A percentile compares a stretch with the other conserved stretches of the same genome.
Conservation (phyloP, 2,888 invertebrate genomes). For the Drosophila siamana region DNA sequence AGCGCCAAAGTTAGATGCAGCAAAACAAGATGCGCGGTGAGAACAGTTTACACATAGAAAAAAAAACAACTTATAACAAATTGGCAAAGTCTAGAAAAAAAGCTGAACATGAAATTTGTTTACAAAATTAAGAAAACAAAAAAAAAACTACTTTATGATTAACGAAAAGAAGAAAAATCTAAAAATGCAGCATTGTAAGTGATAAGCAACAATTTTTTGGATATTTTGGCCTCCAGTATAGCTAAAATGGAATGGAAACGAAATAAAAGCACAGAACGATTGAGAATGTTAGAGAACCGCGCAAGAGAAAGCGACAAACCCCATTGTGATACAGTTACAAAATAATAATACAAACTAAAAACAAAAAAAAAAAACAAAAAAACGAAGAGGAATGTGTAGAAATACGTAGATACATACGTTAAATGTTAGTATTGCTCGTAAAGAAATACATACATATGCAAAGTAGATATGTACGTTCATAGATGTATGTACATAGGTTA, state of each 20-base stretch:
- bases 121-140: conserved; percentile 13
- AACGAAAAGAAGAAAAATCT: conserved; percentile 4
- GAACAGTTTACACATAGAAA: conserved; percentile 26
- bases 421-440: conserved; percentile 55
- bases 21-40: conserved; percentile 20
- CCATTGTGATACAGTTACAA: conserved; percentile 63
- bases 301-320: conserved; percentile 35
- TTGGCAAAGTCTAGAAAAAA: conserved; percentile 37
- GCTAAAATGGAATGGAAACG: conserved; percentile 24
- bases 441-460: conserved; percentile 3
- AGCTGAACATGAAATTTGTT: conserved; percentile 18
- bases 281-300: neutral
- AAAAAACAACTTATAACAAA: conserved; percentile 22
- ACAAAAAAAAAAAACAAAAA: neutral
- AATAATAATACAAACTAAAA: conserved; percentile 38
- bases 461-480: neutral
- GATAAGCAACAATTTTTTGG: conserved; percentile 43
- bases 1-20: conserved; percentile 68
- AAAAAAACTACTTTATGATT: conserved; percentile 4
- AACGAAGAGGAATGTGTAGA: conserved; percentile 43
- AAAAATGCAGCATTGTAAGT: conserved; percentile 56
- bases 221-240: conserved; percentile 50
- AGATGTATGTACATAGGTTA: neutral
- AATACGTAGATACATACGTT: conserved; percentile 58
- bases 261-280: neutral